A percentile compares a stretch with the other conserved stretches of the same genome.
Evolutionary conservation across 1,140 invertebrate genomes (phyloP).

Genomic region (Bradynema listronoti): DNA sequence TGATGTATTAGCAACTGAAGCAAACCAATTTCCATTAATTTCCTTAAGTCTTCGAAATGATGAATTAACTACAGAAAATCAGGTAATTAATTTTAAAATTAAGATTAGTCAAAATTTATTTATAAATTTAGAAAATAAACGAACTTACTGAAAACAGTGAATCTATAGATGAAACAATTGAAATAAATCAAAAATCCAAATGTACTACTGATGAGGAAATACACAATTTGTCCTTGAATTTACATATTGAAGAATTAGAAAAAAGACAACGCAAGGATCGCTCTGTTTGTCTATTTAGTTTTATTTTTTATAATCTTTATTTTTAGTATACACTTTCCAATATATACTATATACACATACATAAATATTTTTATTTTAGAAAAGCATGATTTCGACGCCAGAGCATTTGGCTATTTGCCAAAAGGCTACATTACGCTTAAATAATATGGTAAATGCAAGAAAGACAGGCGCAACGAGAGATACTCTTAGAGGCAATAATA

Average conservation of each 20-base stretch:
- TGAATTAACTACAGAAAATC: background rate
- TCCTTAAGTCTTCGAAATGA: too few species aligned
- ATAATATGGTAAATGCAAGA: background rate
- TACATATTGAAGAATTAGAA: background rate
- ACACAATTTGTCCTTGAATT: background rate
- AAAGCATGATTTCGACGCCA: slow-evolving; percentile 13
- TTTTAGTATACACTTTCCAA: background rate
- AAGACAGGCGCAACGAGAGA: too few species aligned
- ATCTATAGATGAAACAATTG: background rate
- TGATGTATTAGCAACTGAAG: background rate
- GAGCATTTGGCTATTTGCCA: slow-evolving; percentile 24
- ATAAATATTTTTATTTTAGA: slow-evolving; percentile 16
- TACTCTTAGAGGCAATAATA: too few species aligned
- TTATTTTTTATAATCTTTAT: background rate
- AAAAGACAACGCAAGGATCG: too few species aligned
- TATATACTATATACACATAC: background rate
- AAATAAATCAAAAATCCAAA: background rate
- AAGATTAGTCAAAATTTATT: background rate
- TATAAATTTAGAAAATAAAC: slow-evolving; percentile 19
- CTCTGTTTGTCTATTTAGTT: background rate
- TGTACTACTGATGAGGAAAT: background rate
- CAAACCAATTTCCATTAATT: too few species aligned
- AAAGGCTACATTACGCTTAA: slow-evolving; percentile 6
- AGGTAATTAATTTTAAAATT: background rate
- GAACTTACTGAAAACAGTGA: slow-evolving; percentile 5